Evolutionary conservation across 2,888 invertebrate species (phyloP), one percentile per base, ranked within the genome.

Genomic region (Myathropa florea): DNA sequence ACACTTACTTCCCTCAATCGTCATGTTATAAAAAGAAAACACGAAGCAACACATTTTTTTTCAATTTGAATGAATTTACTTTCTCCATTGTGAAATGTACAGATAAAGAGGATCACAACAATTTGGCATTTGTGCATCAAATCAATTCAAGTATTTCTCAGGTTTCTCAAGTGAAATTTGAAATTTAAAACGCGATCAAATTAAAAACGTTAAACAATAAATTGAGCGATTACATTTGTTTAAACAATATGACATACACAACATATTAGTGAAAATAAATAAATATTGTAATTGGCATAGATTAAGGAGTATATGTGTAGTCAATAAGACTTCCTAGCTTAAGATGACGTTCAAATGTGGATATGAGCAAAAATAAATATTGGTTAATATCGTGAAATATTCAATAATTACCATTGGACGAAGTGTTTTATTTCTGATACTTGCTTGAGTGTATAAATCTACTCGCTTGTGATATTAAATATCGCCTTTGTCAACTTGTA

Each of bases 271-370:
- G 57, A 36, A 57, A 36, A 26, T 3, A 64, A 24, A 21, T 4
- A 26, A 30, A 46, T 55, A 26, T 55, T 33, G 53, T 30, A 73
- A 55, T 73, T 55, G 64, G 57, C 24, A 36, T 57, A 64, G 55
- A 33, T 33, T 33, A 73, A 33, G 23, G 24, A 61, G 55, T 24
- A 36, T 36, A 26, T 73, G 63, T 64, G 55, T 73, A 57, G 55
- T 55, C 63, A 33, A 36, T 63, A 36, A 64, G 33, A 64, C 57
- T 73, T 55, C 24, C 24, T 64, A 73, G 36, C 9, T 53, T 64
- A 73, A 64, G 73, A 33, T 26, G 39, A 60, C 28, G 33, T 33
- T 33, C n/a, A n/a, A n/a, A n/a, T 46, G 46, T 18, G 46, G 18
- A 55, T 73, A 33, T 18, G 12, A 33, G 64, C 28, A 14, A 39